phyloP scores from a whole-genome alignment of 2,888 invertebrate genomes.

The Poecilobothrus nobilitatus region DNA sequence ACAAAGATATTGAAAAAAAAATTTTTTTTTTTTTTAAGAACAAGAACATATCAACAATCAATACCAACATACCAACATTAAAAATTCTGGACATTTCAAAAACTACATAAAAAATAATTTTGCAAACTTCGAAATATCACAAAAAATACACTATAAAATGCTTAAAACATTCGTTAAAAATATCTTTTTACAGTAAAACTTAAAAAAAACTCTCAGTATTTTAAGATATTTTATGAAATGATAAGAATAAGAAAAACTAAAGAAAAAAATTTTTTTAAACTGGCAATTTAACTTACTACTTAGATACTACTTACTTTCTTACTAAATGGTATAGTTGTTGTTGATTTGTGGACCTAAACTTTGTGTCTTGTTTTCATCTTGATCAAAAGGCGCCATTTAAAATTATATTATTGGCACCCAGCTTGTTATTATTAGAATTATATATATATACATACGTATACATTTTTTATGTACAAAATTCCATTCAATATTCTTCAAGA shows the following conservation, averaged over 20 bases:
- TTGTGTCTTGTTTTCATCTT: background rate
- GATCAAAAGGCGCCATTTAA: background rate
- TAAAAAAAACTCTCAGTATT: background rate
- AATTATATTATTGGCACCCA: background rate
- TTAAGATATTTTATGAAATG: background rate
- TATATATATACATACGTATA: too few relatives aligned
- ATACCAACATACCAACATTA: background rate
- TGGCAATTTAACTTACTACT: background rate
- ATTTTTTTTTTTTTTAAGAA: too few relatives aligned
- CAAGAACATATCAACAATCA: too few relatives aligned
- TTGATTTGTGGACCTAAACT: background rate
- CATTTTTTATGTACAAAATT: too few relatives aligned
- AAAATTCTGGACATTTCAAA: background rate
- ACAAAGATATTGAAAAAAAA: too few relatives aligned
- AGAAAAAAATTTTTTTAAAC: background rate
- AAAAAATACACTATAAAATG: background rate
- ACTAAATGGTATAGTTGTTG: background rate
- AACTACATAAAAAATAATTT: background rate
- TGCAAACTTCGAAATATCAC: background rate
- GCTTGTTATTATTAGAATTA: background rate
- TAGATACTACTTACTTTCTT: background rate
- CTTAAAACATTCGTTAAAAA: background rate
- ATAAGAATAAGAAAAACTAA: too few relatives aligned
- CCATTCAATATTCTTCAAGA: background rate
- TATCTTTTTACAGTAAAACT: background rate